A percentile compares a stretch with the other conserved stretches of the same genome.
Evolutionary conservation across 2,888 invertebrate species (phyloP).

Genomic region (Apomyelois bistriatella): DNA sequence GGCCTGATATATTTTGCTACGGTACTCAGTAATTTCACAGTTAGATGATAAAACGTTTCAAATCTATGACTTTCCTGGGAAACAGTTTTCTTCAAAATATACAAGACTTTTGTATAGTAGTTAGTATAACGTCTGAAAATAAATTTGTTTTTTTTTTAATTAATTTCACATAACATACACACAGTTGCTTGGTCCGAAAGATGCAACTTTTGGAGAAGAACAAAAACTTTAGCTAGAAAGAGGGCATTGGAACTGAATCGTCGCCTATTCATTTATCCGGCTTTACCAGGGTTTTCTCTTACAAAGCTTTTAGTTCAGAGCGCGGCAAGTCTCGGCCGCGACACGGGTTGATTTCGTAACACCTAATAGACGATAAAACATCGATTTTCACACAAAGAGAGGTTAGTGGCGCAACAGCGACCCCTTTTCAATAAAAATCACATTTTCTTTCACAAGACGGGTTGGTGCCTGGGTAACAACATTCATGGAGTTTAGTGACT

Average conservation of each 20-base stretch:
- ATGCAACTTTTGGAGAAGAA: neutral
- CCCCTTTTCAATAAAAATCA: constrained; percentile 72
- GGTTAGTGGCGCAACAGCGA: constrained; percentile 52
- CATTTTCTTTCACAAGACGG: constrained; percentile 68
- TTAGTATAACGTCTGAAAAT: too few species aligned
- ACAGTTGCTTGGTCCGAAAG: neutral
- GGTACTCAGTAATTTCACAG: too few species aligned
- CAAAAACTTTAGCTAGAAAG: neutral
- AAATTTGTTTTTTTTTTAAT: too few species aligned
- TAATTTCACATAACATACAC: neutral
- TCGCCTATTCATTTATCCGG: constrained; percentile 12
- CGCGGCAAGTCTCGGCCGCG: constrained; percentile 31
- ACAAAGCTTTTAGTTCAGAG: constrained; percentile 36
- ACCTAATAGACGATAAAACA: constrained; percentile 53
- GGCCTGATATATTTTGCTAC: too few species aligned
- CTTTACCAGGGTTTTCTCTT: constrained; percentile 27
- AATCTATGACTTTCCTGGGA: too few species aligned
- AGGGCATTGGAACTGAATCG: neutral
- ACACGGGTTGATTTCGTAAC: constrained; percentile 47
- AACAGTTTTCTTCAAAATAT: too few species aligned
- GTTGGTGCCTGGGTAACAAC: constrained; percentile 67
- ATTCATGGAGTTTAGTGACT: constrained; percentile 78
- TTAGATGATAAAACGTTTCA: too few species aligned
- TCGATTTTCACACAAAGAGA: constrained; percentile 59
- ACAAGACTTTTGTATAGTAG: too few species aligned